Percentiles rank a stretch among this genome's conserved stretches.
These are phyloP conservation scores for Sebastes iracundus DNA, from an alignment of 2,797 vertebrate species.

Conservation along the genomic window DNA sequence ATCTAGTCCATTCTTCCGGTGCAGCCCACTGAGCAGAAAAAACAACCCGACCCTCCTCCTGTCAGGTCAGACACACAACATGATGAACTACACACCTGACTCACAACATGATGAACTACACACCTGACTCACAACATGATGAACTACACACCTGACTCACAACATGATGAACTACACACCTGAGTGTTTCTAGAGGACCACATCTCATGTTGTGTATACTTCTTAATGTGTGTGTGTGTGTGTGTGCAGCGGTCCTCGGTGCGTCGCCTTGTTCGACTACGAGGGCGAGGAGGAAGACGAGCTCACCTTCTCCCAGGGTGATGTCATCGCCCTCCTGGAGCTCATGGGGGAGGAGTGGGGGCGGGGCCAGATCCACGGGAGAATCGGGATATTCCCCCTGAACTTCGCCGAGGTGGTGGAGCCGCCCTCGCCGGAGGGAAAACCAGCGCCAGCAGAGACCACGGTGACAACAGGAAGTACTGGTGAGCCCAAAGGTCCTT, in stretches of 20 bases:
- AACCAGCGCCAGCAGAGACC: fast-evolving
- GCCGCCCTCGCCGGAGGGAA: constrained; percentile 46
- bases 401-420: constrained; percentile 88
- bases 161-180: too few species aligned
- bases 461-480: neutral
- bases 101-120: too few species aligned
- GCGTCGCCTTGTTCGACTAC: constrained; percentile 88
- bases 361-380: constrained; percentile 87
- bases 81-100: neutral
- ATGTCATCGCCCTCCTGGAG: constrained; percentile 87
- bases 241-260: constrained; percentile 77
- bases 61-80: constrained; percentile 51
- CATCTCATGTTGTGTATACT: too few species aligned
- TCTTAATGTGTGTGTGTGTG: neutral
- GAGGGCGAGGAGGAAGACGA: constrained; percentile 91
- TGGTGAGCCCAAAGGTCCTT: constrained; percentile 1
- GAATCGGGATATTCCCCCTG: constrained; percentile 89
- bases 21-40: constrained; percentile 50
- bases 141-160: too few species aligned
- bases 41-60: constrained; percentile 34
- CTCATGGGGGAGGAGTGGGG: constrained; percentile 92
- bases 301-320: constrained; percentile 91
- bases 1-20: constrained; percentile 58
- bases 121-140: too few species aligned
- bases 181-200: too few species aligned